Base-by-base conservation (phyloP, 2,113 vertebrate species). In the Ploceus nigricollis region DNA sequence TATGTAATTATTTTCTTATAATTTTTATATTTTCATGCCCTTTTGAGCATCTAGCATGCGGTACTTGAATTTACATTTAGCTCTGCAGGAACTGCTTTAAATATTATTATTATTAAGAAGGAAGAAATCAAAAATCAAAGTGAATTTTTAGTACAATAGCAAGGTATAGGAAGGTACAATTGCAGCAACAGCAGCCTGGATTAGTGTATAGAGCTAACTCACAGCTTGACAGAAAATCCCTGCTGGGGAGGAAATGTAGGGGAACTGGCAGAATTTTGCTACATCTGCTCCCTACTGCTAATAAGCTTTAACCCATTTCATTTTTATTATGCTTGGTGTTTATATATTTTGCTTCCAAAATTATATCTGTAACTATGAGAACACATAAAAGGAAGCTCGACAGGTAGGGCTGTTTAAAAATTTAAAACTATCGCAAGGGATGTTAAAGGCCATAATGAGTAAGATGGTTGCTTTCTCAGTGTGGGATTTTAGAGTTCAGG, bases 181-280 rank as follows among this genome's bases (percentile, higher is more conserved):
- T 98, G 97, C 97, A 96, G 97, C 96, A 96, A 97, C 97, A 98
- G 98, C 97, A 98, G 97, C 94, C 95, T 97, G 97, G 97, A 95
- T 98, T 97, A 98, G 98, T 96, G 91, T 92, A 91, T 97, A 97
- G 97, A 98, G 91, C 98, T 96, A 96, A 94, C 71, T 98, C 98
- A 94, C 98, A 98, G 98, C 98, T 98, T 98, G 98, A 98, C 96
- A 98, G 97, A 98, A 98, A 95, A 97, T 90, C 97, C 99, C 98
- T 96, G 98, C 99, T 99, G 99, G 94, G 99, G 98, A 98, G 98
- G 98, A 99, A 99, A 99, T 99, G 99, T 98, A 98, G 98, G 97
- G 98, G 98, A 99, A 98, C 99, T 98, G 98, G 98, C 98, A 98
- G 98, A 98, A 98, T 98, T 98, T 98, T 98, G 96, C 97, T 98